Evolutionary conservation across 2,113 vertebrate species (phyloP).

Genomic region (Tetraodon nigroviridis): DNA sequence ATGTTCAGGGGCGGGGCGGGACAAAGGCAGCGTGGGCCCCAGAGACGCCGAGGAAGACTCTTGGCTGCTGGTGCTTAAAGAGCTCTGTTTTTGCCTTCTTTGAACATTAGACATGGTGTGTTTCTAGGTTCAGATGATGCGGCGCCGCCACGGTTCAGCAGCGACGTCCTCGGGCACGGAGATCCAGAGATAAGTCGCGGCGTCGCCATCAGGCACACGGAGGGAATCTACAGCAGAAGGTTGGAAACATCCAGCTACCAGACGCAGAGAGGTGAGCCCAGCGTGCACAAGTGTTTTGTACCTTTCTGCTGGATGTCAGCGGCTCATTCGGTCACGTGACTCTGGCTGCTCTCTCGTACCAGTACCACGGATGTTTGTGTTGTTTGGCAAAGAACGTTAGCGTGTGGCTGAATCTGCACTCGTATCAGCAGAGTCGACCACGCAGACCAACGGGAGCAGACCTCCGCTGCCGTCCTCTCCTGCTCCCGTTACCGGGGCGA

Average conservation of each 20-base stretch:
- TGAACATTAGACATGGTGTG: background rate
- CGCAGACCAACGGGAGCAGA: background rate
- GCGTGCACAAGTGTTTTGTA: too few relatives aligned
- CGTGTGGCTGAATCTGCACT: background rate
- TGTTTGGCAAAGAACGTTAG: too few relatives aligned
- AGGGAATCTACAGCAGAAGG: conserved; percentile 77
- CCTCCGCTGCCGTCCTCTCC: conserved; percentile 11
- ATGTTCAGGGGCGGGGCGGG: conserved; percentile 47
- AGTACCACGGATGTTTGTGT: too few relatives aligned
- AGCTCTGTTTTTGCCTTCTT: background rate
- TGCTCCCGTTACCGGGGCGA: background rate
- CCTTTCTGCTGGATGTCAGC: too few relatives aligned
- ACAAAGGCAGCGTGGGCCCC: conserved; percentile 48
- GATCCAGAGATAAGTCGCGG: conserved; percentile 37
- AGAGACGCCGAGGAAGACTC: background rate
- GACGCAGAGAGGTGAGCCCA: conserved; percentile 48
- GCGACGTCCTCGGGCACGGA: conserved; percentile 55
- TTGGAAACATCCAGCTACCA: conserved; percentile 14
- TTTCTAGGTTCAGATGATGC: conserved; percentile 81
- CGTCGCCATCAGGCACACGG: conserved; percentile 61
- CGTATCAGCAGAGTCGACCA: background rate
- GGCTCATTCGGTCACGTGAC: too few relatives aligned
- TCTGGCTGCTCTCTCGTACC: too few relatives aligned
- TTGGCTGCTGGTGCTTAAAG: background rate
- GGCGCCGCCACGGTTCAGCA: conserved; percentile 69